Evolutionary conservation across 1,140 invertebrate species (phyloP).

Genomic region (Lysiphlebus fabarum): DNA sequence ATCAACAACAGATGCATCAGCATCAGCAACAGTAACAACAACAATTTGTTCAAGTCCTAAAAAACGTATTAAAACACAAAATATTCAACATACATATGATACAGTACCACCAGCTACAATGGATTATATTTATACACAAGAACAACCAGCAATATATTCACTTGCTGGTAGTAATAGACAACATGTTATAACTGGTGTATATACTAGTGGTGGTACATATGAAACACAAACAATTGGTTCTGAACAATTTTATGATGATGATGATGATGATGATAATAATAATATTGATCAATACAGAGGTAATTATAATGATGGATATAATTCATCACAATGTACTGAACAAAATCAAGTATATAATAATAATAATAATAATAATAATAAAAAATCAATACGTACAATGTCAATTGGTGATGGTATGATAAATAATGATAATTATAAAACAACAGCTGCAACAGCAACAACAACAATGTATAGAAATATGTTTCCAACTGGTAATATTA

Average conservation of each 20-base stretch:
- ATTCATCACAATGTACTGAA: constrained; percentile 41
- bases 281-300: constrained; percentile 64
- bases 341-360: constrained; percentile 44
- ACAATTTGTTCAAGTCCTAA: constrained; percentile 42
- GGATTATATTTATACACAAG: constrained; percentile 61
- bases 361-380: constrained; percentile 41
- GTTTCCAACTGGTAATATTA: constrained; percentile 71
- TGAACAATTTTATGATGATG: constrained; percentile 58
- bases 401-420: constrained; percentile 56
- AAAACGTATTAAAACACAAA: constrained; percentile 43
- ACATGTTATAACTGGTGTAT: constrained; percentile 67
- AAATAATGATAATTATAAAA: constrained; percentile 67
- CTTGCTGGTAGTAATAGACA: constrained; percentile 68
- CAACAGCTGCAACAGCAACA: too few species aligned
- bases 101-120: constrained; percentile 32
- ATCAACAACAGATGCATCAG: constrained; percentile 11
- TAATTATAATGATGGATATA: constrained; percentile 51
- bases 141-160: constrained; percentile 71
- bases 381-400: constrained; percentile 55
- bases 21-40: too few species aligned
- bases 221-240: constrained; percentile 58
- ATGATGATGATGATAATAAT: constrained; percentile 63
- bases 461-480: constrained; percentile 63
- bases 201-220: constrained; percentile 61
- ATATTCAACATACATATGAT: constrained; percentile 37